Base-by-base conservation (phyloP, 2,888 invertebrate species). In the Acholoe squamosa region DNA sequence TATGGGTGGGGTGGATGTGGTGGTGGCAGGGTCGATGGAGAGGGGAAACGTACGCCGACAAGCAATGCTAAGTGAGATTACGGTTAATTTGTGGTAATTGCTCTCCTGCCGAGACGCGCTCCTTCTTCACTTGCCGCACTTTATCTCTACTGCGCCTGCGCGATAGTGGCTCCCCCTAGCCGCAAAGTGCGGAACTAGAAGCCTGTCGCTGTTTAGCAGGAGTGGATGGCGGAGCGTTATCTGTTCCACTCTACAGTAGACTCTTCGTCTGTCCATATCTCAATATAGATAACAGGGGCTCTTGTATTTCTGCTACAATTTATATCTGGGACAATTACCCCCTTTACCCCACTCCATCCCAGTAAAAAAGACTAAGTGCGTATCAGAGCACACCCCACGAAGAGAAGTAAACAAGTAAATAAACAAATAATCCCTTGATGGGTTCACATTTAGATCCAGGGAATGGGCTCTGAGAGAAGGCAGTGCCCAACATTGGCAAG, bases 81-180 rank as follows among this genome's bases (percentile, higher is more conserved):
- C 33, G 51, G 84, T 84, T 84, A 84, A 84, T 84, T 84, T 84
- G 84, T 84, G 84, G 84, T 84, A 84, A 84, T 84, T 84, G 84
- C 84, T 51, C 34, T 34, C 25, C 28, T 51, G 84, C 84, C 43
- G 51, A 84, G 43, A 43, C 43, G 3, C 43, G 3, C 43, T 43
- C 43, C 84, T 84, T 84, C 33, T 84, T 19, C n/a, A 19, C 34
- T 25, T 3, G 22, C 10, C 0, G n/a, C 3, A 22, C 14, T 43
- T 84, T 84, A 84, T 84, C 84, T 22, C 34, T 25, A 1, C 19
- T 34, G 43, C 84, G 84, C 51, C 84, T 34, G 84, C 84, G 25
- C 84, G 84, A 84, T 84, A 84, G 71, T 14, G 28, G n/a, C 1
- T 1, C 14, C 71, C 71, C 3, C 71, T 71, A 14, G 71, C 25